These are phyloP conservation scores for Eulemur coronatus DNA, from an alignment of 2,797 vertebrate species.

Conservation along the genomic window DNA sequence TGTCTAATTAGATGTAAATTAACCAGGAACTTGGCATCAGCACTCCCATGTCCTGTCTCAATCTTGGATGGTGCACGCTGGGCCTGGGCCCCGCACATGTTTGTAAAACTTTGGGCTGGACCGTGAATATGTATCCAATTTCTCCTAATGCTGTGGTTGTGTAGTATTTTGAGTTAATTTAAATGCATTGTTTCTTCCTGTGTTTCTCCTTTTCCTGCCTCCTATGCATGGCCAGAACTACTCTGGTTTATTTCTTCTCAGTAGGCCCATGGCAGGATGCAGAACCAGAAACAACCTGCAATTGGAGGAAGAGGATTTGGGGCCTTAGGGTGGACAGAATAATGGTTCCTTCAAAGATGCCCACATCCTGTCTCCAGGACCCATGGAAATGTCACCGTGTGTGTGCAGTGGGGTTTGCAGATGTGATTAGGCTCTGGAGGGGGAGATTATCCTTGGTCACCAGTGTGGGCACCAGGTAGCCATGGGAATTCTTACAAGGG, in stretches of 20 bases:
- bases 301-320: neutral
- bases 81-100: fast-evolving
- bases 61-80: neutral
- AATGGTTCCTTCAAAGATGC: neutral
- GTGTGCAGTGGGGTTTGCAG: neutral
- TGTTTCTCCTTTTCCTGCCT: neutral
- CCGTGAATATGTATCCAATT: neutral
- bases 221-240: neutral
- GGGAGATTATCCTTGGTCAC: too few species aligned
- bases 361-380: too few species aligned
- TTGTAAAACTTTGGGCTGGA: neutral
- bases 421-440: neutral
- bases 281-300: neutral
- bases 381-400: neutral
- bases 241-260: neutral
- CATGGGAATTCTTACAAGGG: neutral
- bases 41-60: neutral
- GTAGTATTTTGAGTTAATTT: neutral
- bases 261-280: too few species aligned
- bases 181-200: neutral
- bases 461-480: neutral
- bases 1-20: too few species aligned
- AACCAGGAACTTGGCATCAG: neutral
- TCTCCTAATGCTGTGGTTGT: neutral
- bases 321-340: neutral